Evolutionary conservation across 1,140 invertebrate species (phyloP), one percentile per base, ranked within the genome.

Genomic region (Trachymyrmex cornetzi): DNA sequence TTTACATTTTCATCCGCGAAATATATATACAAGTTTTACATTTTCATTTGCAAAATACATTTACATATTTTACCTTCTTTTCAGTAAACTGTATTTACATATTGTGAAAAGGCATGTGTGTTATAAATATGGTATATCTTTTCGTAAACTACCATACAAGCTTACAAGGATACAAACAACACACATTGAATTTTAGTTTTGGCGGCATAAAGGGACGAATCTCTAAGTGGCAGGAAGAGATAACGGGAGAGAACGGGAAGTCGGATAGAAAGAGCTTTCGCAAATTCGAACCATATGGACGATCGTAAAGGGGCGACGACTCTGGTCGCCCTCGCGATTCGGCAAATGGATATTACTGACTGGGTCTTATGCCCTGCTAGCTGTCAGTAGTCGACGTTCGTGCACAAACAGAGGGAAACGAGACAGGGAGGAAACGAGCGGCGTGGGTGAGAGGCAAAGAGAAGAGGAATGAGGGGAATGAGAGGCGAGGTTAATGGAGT

Each of bases 401-500:
- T 88, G 82, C 86, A 75, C 50, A 90, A 82, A 82, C 67, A 84
- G 80, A 84, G 80, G 57, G 69, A 74, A 57, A 69, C 79, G 79
- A 34, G 30, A 34, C 30, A 7, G 30, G 59, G 82, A 84, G 74
- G 79, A 44, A 50, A 85, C 53, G 59, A 86, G 34, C 16, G n/a
- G 19, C 50, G 55, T 64, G 77, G 12, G 77, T 22, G 66, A 69
- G 57, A 71, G 22, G 48, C 38, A 34, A 53, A 71, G 77, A 50
- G 38, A 34, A 5, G 53, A 34, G 48, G 12, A 55, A 80, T 9
- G 67, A n/a, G 34, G 71, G 27, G 77, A 91, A 92, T 87, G 92
- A 90, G 92, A 90, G 88, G 44, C 84, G 80, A 80, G 81, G 87
- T 93, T 93, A 93, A 94, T 93, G 92, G 92, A 92, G 91, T 87